phyloP scores from a whole-genome alignment of 2,113 vertebrate genomes.

The Typhlomys cinereus region DNA sequence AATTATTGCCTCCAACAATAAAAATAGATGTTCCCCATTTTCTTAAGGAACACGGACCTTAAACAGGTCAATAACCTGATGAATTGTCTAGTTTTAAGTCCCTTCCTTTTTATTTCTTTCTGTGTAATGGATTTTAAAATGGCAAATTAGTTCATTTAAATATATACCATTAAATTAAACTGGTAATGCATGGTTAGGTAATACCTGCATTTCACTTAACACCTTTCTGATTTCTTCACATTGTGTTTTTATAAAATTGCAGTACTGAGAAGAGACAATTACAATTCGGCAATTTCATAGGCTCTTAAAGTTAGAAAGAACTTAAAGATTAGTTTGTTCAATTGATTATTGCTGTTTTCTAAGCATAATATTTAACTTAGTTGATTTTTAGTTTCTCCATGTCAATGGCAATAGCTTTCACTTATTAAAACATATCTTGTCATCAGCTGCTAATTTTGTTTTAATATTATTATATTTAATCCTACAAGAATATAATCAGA shows the following conservation, averaged over 20 bases:
- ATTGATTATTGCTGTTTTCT: not conserved
- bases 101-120: not conserved
- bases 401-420: not conserved
- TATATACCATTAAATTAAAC: slow-evolving; percentile 1
- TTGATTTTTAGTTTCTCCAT: not conserved
- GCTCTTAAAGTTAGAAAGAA: not conserved
- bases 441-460: not conserved
- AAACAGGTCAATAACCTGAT: not conserved
- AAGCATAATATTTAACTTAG: not conserved
- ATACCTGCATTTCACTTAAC: not conserved
- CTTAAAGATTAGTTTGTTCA: slow-evolving; percentile 21
- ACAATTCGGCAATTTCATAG: slow-evolving; percentile 21
- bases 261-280: not conserved
- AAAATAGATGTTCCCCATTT: slow-evolving; percentile 1
- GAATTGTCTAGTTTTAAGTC: slow-evolving; percentile 18
- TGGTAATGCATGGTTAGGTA: not conserved
- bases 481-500: not conserved
- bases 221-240: slow-evolving; percentile 3
- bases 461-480: slow-evolving; percentile 29
- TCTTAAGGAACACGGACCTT: slow-evolving; percentile 19
- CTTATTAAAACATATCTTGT: not conserved
- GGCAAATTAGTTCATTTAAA: slow-evolving; percentile 34
- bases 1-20: slow-evolving; percentile 13
- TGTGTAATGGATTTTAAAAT: slow-evolving; percentile 7
- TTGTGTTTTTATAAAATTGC: not conserved